A percentile compares a stretch with the other conserved stretches of the same genome.
These are phyloP conservation scores for Xiphophorus hellerii DNA, from an alignment of 2,113 vertebrate species.

Conservation along the genomic window DNA sequence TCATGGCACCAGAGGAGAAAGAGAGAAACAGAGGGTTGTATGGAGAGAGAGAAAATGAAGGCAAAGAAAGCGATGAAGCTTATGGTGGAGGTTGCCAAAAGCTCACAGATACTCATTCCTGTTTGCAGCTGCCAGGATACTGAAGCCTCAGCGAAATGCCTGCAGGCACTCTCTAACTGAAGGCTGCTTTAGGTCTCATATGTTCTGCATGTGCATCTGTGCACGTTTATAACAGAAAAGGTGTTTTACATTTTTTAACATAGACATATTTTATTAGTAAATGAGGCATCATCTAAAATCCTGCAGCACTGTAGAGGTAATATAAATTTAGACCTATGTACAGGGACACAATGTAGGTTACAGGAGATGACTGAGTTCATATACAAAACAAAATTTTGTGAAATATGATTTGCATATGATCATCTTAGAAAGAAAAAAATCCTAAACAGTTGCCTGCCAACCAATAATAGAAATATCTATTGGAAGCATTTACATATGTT, in stretches of 20 bases:
- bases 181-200: constrained; percentile 30
- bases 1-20: constrained; percentile 36
- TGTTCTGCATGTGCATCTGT: constrained; percentile 20
- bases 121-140: constrained; percentile 69
- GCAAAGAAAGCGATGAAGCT: constrained; percentile 40
- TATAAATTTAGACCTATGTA: neutral
- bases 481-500: neutral
- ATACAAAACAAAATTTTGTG: constrained; percentile 20
- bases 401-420: neutral
- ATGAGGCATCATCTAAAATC: neutral
- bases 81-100: constrained; percentile 58
- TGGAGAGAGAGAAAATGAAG: constrained; percentile 12
- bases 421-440: neutral
- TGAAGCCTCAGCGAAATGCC: constrained; percentile 62
- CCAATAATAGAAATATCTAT: neutral
- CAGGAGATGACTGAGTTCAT: constrained; percentile 31
- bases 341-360: constrained; percentile 27
- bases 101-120: constrained; percentile 39
- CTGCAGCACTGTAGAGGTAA: neutral
- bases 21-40: constrained; percentile 6
- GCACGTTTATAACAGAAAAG: constrained; percentile 4
- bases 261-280: constrained; percentile 2
- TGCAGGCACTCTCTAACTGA: constrained; percentile 50
- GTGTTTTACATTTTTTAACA: constrained; percentile 17
- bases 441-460: neutral